A percentile compares a stretch with the other conserved stretches of the same genome.
Evolutionary conservation across 2,113 vertebrate genomes (phyloP).

Genomic region (Phalacrocorax pelagicus): DNA sequence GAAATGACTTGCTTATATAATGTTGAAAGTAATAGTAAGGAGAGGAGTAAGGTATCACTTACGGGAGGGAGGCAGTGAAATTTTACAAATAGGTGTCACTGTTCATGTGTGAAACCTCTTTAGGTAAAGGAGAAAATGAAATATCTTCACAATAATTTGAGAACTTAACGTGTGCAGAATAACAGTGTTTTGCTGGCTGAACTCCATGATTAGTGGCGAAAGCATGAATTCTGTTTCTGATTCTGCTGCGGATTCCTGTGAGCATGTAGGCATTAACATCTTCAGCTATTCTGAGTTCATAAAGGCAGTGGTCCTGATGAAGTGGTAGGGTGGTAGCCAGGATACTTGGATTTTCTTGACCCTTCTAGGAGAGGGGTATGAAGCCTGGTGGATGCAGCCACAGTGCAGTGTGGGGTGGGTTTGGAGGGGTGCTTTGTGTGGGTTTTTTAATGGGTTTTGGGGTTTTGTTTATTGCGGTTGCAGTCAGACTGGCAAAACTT

Average conservation of each 20-base stretch:
- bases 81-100: neutral
- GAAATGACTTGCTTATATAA: rapidly evolving
- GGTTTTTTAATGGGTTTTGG: neutral
- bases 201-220: neutral
- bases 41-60: neutral
- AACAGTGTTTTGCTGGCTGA: neutral
- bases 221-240: neutral
- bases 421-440: neutral
- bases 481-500: neutral
- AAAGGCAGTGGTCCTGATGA: neutral
- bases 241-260: neutral
- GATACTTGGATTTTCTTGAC: neutral
- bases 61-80: neutral
- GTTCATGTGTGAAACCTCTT: neutral
- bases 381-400: neutral
- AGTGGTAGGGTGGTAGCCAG: neutral
- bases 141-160: neutral
- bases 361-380: neutral
- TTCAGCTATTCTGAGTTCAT: neutral
- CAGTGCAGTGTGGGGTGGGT: neutral
- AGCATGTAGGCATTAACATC: neutral
- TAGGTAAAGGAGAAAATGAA: neutral
- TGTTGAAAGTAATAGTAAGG: neutral
- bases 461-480: neutral
- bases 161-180: rapidly evolving